These are phyloP conservation scores for Drosophila lutescens DNA, from an alignment of 2,888 invertebrate species.

Conservation along the genomic window DNA sequence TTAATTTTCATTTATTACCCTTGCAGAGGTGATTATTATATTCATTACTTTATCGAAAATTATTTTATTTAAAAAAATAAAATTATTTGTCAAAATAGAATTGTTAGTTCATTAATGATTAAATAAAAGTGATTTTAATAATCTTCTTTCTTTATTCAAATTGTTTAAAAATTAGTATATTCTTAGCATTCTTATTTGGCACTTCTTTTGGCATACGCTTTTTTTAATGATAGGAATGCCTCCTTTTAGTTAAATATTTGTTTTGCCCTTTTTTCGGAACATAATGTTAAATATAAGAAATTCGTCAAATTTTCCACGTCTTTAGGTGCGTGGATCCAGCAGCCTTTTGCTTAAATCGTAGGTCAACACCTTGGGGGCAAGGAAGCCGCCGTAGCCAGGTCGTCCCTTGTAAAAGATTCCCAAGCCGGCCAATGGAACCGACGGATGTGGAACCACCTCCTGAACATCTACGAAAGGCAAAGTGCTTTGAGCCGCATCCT, in stretches of 20 bases:
- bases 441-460: conserved; percentile 88
- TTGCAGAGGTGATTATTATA: too few relatives aligned
- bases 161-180: too few relatives aligned
- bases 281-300: background rate
- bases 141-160: too few relatives aligned
- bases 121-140: too few relatives aligned
- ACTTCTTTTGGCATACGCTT: too few relatives aligned
- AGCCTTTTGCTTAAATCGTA: conserved; percentile 85
- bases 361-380: conserved; percentile 90
- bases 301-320: background rate
- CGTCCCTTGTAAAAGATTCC: conserved; percentile 91
- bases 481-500: conserved; percentile 92
- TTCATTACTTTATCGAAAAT: too few relatives aligned
- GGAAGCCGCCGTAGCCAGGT: conserved; percentile 89
- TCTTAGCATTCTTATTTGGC: too few relatives aligned
- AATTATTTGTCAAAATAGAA: too few relatives aligned
- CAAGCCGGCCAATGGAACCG: conserved; percentile 89
- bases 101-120: too few relatives aligned
- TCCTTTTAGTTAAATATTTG: background rate
- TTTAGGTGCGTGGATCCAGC: background rate
- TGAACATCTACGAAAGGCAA: conserved; percentile 93
- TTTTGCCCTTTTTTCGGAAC: background rate
- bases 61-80: too few relatives aligned
- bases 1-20: too few relatives aligned
- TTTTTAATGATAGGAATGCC: too few relatives aligned